These are phyloP conservation scores for Chelon labrosus DNA, from an alignment of 2,797 vertebrate species.

Conservation along the genomic window DNA sequence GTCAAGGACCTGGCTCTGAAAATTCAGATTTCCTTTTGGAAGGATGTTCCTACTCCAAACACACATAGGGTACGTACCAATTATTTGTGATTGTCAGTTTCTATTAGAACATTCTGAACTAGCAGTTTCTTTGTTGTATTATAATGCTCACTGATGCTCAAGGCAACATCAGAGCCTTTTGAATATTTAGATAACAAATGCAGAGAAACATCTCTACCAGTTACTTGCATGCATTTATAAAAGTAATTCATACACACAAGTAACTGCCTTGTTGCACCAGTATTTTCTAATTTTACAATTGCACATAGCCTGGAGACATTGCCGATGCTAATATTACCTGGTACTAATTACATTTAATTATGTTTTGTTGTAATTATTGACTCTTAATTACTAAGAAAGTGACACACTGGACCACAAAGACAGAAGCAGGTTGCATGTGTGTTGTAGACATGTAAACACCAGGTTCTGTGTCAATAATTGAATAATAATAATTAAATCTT, in stretches of 20 bases:
- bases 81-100: background rate
- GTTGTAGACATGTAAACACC: background rate
- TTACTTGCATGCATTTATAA: slow-evolving; percentile 10
- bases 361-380: slow-evolving; percentile 10
- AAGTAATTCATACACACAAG: background rate
- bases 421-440: background rate
- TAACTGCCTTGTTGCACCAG: slow-evolving; percentile 8
- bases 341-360: slow-evolving; percentile 24
- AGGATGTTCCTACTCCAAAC: no score
- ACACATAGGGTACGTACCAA: background rate
- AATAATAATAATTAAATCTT: no score
- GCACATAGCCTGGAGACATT: background rate
- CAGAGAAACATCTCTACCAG: background rate
- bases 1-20: background rate
- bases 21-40: background rate
- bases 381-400: slow-evolving; percentile 5
- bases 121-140: background rate
- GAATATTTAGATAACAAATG: slow-evolving; percentile 10
- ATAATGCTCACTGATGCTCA: background rate
- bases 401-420: background rate
- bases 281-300: slow-evolving; percentile 16
- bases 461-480: background rate
- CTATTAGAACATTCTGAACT: background rate
- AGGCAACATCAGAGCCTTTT: slow-evolving; percentile 4
- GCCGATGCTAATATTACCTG: slow-evolving; percentile 6